Evolutionary conservation across 1,140 invertebrate genomes (phyloP).

Genomic region (Drosophila mauritiana): DNA sequence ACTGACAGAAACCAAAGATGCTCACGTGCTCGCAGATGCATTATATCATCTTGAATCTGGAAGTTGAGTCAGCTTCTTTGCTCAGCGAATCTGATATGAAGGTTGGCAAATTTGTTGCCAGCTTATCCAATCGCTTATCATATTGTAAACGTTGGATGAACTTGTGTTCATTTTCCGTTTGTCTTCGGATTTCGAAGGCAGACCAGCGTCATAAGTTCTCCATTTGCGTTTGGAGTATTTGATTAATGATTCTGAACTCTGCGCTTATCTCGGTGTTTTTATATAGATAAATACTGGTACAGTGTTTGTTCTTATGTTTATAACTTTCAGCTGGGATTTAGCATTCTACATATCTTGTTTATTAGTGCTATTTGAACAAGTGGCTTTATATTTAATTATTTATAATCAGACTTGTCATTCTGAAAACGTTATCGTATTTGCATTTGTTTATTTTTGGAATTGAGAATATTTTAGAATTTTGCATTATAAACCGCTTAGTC

Average conservation of each 20-base stretch:
- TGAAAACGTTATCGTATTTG: background rate
- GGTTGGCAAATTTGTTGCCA: constrained; percentile 2
- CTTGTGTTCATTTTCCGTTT: constrained; percentile 8
- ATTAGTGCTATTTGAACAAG: too few species aligned
- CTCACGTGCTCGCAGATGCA: constrained; percentile 4
- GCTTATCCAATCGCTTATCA: constrained; percentile 32
- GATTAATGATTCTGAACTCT: background rate
- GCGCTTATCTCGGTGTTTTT: background rate
- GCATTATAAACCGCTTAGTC: background rate
- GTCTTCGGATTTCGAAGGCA: background rate
- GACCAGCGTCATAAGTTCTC: constrained; percentile 9
- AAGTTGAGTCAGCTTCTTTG: constrained; percentile 26
- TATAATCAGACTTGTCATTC: background rate
- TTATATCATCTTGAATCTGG: constrained; percentile 13
- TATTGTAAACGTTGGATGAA: constrained; percentile 12
- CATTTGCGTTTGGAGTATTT: constrained; percentile 8
- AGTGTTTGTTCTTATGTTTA: background rate
- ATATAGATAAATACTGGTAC: background rate
- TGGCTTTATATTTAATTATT: background rate
- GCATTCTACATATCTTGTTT: background rate
- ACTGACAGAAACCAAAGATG: constrained; percentile 25
- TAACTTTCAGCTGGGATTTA: background rate
- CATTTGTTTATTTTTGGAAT: background rate
- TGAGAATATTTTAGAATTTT: background rate
- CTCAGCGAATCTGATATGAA: constrained; percentile 14